phyloP scores from a whole-genome alignment of 2,113 vertebrate species.

The Ceuthmochares aereus region DNA sequence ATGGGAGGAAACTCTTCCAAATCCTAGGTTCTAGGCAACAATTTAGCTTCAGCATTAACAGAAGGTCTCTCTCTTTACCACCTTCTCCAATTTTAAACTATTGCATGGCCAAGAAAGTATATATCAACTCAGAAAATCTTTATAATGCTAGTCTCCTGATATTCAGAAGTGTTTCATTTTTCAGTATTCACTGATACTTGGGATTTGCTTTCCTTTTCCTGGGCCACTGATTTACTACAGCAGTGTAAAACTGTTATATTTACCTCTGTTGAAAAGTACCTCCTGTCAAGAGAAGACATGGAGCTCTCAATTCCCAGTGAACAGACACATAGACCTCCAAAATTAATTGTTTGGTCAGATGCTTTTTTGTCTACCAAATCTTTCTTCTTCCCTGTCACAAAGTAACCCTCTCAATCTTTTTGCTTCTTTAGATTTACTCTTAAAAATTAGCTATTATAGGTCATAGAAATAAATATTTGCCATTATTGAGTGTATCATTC shows the following conservation, averaged over 20 bases:
- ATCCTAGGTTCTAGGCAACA: not conserved
- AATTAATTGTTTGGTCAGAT: not conserved
- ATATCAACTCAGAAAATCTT: not conserved
- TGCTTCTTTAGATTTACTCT: not conserved
- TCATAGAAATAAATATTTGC: not conserved
- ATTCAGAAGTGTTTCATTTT: not conserved
- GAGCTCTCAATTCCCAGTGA: not conserved
- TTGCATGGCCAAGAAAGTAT: accelerated
- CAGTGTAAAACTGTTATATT: not conserved
- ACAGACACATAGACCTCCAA: not conserved
- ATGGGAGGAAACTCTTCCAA: not conserved
- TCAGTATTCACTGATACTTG: not conserved
- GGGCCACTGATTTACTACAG: not conserved
- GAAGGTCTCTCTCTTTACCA: not conserved
- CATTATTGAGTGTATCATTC: not conserved
- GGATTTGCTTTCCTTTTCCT: not conserved
- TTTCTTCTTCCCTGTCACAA: not conserved
- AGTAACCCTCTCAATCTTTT: not conserved
- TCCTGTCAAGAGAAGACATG: not conserved
- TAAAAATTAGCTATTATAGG: not conserved
- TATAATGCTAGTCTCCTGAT: not conserved
- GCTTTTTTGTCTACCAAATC: not conserved
- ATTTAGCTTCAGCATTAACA: not conserved
- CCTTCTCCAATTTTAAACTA: not conserved
- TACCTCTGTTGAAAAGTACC: not conserved